Evolutionary conservation across 2,113 vertebrate species (phyloP).

Genomic region (Brachypodius melanocephalos): DNA sequence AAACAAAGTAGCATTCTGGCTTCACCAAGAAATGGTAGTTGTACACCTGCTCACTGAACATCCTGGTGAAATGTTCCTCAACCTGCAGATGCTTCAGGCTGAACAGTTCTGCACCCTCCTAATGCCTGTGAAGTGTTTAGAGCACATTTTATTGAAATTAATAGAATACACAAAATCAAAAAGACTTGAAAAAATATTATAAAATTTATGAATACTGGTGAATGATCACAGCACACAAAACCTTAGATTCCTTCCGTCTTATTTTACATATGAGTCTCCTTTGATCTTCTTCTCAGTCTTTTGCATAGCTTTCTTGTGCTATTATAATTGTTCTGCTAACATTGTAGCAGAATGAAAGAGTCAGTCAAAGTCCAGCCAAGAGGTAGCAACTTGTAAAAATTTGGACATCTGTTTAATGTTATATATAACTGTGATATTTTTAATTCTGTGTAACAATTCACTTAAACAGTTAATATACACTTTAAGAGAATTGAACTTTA

Average conservation of each 20-base stretch:
- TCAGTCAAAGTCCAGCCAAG: background rate
- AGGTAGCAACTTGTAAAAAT: background rate
- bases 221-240: conserved; percentile 73
- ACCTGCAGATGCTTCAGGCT: background rate
- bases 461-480: background rate
- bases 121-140: conserved; percentile 15
- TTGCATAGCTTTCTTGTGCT: conserved; percentile 62
- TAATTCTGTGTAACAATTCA: background rate
- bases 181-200: conserved; percentile 60
- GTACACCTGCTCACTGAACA: background rate
- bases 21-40: background rate
- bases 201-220: conserved; percentile 68
- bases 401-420: background rate
- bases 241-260: conserved; percentile 67
- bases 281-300: conserved; percentile 70
- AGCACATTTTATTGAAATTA: conserved; percentile 67
- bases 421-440: background rate
- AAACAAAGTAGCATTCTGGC: background rate
- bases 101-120: background rate
- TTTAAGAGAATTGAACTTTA: background rate
- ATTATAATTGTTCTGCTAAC: conserved; percentile 67
- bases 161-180: conserved; percentile 71
- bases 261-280: conserved; percentile 53
- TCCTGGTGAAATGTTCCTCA: background rate
- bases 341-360: conserved; percentile 34